Conservation (phyloP, 2,113 vertebrate genomes). For the Halichoerus grypus region DNA sequence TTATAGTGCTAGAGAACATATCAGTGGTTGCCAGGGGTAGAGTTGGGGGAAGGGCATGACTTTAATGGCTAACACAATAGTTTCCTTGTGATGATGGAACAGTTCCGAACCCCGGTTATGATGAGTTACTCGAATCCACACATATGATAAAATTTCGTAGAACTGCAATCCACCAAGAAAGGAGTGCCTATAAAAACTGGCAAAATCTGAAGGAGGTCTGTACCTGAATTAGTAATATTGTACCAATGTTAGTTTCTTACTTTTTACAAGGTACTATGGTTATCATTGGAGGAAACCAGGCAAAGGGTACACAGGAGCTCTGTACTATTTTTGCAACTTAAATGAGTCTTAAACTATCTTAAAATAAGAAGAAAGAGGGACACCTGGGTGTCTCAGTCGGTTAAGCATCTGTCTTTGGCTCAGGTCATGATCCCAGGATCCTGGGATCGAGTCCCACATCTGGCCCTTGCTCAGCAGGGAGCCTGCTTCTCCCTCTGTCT, state of each 20-base stretch:
- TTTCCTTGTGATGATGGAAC: not conserved
- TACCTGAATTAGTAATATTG: not conserved
- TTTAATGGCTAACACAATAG: not conserved
- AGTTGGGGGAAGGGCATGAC: not conserved
- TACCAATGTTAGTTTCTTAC: not conserved
- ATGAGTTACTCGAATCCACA: not conserved
- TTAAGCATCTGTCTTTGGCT: not conserved
- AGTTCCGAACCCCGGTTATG: not conserved
- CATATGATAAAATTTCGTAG: not conserved
- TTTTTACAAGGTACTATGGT: not conserved
- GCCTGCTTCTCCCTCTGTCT: too few relatives aligned
- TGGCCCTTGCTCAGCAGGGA: too few relatives aligned
- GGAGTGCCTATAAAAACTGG: not conserved
- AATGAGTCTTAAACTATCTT: conserved; percentile 19
- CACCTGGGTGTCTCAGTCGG: not conserved
- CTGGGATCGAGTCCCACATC: not conserved
- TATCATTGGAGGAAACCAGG: not conserved
- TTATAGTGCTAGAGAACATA: not conserved
- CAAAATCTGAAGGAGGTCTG: conserved; percentile 10
- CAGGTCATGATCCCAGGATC: not conserved
- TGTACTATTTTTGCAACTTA: conserved; percentile 26
- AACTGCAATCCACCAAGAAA: not conserved
- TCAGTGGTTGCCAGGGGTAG: not conserved
- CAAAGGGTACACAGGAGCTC: not conserved
- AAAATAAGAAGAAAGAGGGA: not conserved